A percentile compares a stretch with the other conserved stretches of the same genome.
Conservation (phyloP, 2,797 vertebrate species). For the Lagocephalus sceleratus region DNA sequence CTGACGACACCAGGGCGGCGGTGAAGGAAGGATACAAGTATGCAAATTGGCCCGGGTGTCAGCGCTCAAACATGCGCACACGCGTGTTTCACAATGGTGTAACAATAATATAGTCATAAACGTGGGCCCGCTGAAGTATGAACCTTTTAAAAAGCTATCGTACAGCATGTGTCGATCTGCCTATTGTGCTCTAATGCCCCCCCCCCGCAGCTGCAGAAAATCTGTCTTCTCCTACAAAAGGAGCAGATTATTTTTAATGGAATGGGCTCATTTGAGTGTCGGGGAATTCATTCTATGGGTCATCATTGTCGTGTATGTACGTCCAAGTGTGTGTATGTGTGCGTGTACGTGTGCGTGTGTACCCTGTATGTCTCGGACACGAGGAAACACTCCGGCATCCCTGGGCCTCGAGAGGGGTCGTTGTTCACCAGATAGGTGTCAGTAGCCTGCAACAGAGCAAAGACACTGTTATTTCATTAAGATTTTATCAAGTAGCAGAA, state of each 20-base stretch:
- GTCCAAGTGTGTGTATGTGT: conserved; percentile 16
- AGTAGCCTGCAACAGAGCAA: conserved; percentile 71
- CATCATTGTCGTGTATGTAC: neutral
- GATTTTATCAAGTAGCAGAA: neutral
- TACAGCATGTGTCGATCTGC: conserved; percentile 16
- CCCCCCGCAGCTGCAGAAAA: conserved; percentile 13
- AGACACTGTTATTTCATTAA: conserved; percentile 18
- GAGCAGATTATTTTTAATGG: conserved; percentile 21
- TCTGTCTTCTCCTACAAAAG: conserved; percentile 5
- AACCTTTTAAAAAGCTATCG: conserved; percentile 12
- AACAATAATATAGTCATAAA: conserved; percentile 12
- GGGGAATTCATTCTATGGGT: conserved; percentile 26
- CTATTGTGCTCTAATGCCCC: conserved; percentile 11
- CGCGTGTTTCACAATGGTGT: conserved; percentile 13
- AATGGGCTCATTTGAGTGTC: conserved; percentile 26
- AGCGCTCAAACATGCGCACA: conserved; percentile 28
- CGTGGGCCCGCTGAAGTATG: conserved; percentile 1
- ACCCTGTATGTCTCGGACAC: conserved; percentile 83
- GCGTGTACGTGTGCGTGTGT: conserved; percentile 36
- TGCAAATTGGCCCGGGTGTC: conserved; percentile 7
- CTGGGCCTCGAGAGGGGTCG: conserved; percentile 77
- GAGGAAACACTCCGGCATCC: conserved; percentile 82
- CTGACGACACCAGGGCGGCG: conserved; percentile 17
- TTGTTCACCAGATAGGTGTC: conserved; percentile 83
- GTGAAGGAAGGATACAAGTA: conserved; percentile 24